Percentiles rank a stretch among this genome's conserved stretches.
These are phyloP conservation scores for Arrhopalites spinosus DNA, from an alignment of 2,888 invertebrate species.

Conservation along the genomic window DNA sequence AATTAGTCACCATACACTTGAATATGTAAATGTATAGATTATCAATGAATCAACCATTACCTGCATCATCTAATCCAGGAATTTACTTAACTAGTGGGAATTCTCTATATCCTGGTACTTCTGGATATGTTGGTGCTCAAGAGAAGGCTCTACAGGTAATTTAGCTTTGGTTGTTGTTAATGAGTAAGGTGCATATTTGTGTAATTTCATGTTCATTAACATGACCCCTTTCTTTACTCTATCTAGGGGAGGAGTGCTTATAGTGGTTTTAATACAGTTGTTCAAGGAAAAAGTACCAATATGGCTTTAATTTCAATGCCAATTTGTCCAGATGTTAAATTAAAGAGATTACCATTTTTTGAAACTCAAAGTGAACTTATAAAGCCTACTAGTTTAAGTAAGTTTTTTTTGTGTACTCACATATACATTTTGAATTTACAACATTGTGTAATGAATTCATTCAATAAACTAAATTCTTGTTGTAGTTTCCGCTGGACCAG, in stretches of 20 bases:
- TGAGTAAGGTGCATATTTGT: too few species aligned
- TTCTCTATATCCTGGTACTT: neutral
- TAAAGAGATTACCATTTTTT: conserved; percentile 90
- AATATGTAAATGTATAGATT: neutral
- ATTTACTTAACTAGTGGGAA: neutral
- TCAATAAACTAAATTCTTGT: too few species aligned
- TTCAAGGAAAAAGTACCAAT: neutral
- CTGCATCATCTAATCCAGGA: neutral
- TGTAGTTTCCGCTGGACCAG: conserved; percentile 39
- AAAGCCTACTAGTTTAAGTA: conserved; percentile 81
- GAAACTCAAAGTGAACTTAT: conserved; percentile 84
- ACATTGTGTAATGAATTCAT: too few species aligned
- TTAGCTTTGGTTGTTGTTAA: conserved; percentile 3
- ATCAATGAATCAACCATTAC: neutral
- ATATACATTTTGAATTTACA: neutral
- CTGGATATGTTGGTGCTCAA: conserved; percentile 3
- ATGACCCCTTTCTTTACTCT: neutral
- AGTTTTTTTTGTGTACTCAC: conserved; percentile 43
- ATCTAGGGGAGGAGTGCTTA: conserved; percentile 10
- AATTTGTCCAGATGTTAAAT: conserved; percentile 89
- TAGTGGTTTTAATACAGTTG: neutral
- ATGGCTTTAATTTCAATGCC: conserved; percentile 64
- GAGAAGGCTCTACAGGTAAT: conserved; percentile 39
- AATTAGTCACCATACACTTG: too few species aligned
- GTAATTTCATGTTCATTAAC: neutral